Evolutionary conservation across 2,797 vertebrate species (phyloP).

Genomic region (Pangasius mekongensis): DNA sequence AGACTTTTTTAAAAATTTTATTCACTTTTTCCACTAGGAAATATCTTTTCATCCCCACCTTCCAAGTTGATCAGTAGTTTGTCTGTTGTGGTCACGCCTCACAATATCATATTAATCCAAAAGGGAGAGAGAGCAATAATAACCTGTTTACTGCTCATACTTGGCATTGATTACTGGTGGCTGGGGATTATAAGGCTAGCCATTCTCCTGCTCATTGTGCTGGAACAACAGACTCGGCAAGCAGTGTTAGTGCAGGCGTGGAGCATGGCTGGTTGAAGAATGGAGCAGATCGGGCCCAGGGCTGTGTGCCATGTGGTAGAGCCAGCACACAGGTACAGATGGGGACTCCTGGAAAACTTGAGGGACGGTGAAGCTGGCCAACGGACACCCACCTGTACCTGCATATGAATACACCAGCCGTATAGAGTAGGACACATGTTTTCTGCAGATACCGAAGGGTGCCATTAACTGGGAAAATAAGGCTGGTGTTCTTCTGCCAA

Average conservation of each 20-base stretch:
- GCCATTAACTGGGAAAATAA: conserved; percentile 62
- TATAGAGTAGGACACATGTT: conserved; percentile 78
- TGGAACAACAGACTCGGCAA: conserved; percentile 78
- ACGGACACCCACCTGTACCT: conserved; percentile 80
- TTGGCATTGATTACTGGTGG: conserved; percentile 76
- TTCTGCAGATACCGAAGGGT: conserved; percentile 78
- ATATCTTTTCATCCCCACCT: conserved; percentile 19
- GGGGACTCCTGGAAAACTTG: conserved; percentile 81
- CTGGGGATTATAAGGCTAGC: conserved; percentile 81
- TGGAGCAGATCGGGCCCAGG: conserved; percentile 81
- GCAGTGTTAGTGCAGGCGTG: conserved; percentile 73
- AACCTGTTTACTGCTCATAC: conserved; percentile 82
- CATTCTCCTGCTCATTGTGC: conserved; percentile 82
- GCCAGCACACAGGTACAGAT: conserved; percentile 75
- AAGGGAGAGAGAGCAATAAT: conserved; percentile 73
- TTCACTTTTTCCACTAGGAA: conserved; percentile 8
- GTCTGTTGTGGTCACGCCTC: conserved; percentile 43
- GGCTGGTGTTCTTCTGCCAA: conserved; percentile 67
- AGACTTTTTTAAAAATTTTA: background rate
- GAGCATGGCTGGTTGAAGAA: conserved; percentile 75
- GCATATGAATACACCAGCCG: conserved; percentile 77
- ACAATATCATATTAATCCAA: conserved; percentile 46
- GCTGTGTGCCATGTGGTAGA: conserved; percentile 82
- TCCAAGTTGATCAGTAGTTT: conserved; percentile 36
- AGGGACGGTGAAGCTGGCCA: conserved; percentile 73